Conservation (phyloP, 2,888 invertebrate genomes). For the Rhimphoctona megacephalus region DNA sequence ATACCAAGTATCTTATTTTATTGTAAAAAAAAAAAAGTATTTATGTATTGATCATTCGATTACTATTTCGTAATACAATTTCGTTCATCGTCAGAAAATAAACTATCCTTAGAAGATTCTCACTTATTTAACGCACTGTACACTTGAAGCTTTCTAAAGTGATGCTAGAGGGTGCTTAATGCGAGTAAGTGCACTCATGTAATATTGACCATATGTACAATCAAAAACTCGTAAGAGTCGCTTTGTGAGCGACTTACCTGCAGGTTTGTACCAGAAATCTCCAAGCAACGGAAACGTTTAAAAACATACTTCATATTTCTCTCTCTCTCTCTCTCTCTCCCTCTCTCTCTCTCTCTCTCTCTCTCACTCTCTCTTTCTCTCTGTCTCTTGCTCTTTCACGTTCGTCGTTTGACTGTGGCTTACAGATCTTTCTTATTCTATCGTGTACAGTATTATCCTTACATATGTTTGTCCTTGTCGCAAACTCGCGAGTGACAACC, state of each 20-base stretch:
- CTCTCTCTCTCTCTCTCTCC: slow-evolving; percentile 23
- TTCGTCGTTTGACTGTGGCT: background rate
- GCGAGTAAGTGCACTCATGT: slow-evolving; percentile 42
- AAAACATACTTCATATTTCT: slow-evolving; percentile 53
- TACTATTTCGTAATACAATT: background rate
- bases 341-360: slow-evolving; percentile 8
- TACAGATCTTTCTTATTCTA: slow-evolving; percentile 47
- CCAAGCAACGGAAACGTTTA: slow-evolving; percentile 61
- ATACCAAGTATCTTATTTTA: background rate
- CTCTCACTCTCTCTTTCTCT: background rate
- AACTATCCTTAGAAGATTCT: background rate
- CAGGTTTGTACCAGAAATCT: slow-evolving; percentile 27
- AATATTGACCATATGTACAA: slow-evolving; percentile 27
- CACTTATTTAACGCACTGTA: slow-evolving; percentile 10
- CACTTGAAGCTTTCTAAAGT: slow-evolving; percentile 28
- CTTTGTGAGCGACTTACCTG: slow-evolving; percentile 55
- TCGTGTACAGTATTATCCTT: slow-evolving; percentile 51
- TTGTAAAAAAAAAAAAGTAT: background rate
- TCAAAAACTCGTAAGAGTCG: slow-evolving; percentile 63
- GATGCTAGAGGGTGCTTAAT: slow-evolving; percentile 30
- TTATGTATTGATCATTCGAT: background rate
- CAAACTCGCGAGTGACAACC: slow-evolving; percentile 39
- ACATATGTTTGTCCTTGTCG: slow-evolving; percentile 47
- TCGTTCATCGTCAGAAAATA: too few species aligned
- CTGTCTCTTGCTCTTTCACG: slow-evolving; percentile 19